Evolutionary conservation across 2,113 vertebrate species (phyloP).

Genomic region (Cranoglanis bouderius): DNA sequence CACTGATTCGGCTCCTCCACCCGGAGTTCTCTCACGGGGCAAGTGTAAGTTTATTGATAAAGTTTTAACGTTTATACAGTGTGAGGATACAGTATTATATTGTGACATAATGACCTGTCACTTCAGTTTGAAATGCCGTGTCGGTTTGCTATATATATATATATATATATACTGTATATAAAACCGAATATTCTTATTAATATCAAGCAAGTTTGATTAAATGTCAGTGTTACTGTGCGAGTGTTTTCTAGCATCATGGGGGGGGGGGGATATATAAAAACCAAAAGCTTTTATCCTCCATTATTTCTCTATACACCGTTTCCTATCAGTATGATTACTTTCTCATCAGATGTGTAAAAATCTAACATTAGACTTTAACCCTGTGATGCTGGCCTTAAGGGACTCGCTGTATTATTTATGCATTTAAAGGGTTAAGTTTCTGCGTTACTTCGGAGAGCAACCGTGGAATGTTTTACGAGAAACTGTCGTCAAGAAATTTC

Average conservation of each 20-base stretch:
- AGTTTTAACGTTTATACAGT: background rate
- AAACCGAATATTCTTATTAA: too few species aligned
- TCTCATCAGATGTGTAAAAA: too few species aligned
- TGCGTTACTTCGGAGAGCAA: too few species aligned
- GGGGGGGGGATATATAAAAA: background rate
- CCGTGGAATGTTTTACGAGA: too few species aligned
- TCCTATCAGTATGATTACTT: background rate
- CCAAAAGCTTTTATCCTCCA: background rate
- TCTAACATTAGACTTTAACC: too few species aligned
- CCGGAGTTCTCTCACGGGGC: conserved; percentile 78
- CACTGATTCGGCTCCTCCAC: conserved; percentile 73
- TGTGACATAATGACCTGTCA: background rate
- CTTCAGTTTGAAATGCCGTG: background rate
- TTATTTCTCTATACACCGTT: background rate
- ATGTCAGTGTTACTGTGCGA: too few species aligned
- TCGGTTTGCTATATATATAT: background rate
- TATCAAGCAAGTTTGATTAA: too few species aligned
- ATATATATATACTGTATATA: too few species aligned
- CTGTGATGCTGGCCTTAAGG: too few species aligned
- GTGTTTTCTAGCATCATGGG: background rate
- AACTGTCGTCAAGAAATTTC: too few species aligned
- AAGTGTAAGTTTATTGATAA: conserved; percentile 71
- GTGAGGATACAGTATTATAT: background rate
- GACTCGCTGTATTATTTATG: too few species aligned
- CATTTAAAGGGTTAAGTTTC: too few species aligned